Percentiles rank a stretch among this genome's conserved stretches.
Evolutionary conservation across 2,113 vertebrate species (phyloP).

Genomic region (Uropsilus gracilis): DNA sequence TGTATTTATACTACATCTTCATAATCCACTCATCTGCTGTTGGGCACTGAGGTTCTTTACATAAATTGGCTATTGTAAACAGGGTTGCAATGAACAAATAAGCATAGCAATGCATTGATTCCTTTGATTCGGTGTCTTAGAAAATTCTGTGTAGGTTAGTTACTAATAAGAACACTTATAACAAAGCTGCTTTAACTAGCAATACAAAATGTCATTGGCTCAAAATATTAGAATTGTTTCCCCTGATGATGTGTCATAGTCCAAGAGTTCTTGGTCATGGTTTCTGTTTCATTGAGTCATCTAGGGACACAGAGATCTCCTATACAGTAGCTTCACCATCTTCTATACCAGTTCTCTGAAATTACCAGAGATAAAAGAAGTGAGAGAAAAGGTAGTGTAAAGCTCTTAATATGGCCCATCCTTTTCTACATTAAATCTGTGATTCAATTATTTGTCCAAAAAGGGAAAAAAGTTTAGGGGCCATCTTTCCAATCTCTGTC

Average conservation of each 20-base stretch:
- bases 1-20: too few species aligned
- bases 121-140: background rate
- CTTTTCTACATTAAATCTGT: background rate
- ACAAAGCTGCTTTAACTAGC: background rate
- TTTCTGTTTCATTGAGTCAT: background rate
- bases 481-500: background rate
- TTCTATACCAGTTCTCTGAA: background rate
- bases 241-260: background rate
- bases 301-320: background rate
- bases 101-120: too few species aligned
- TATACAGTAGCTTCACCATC: background rate
- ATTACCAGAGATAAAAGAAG: background rate
- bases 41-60: too few species aligned
- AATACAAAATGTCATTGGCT: background rate
- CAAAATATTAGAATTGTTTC: background rate
- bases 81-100: too few species aligned
- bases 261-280: background rate
- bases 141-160: background rate
- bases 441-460: background rate
- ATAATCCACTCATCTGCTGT: too few species aligned
- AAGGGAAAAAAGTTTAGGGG: background rate
- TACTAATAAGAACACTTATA: background rate
- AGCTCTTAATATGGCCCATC: background rate
- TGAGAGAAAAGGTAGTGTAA: background rate
- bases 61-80: too few species aligned